Base-by-base conservation (phyloP, 64 coral and sea anemone species). In the Montipora sp. region DNA sequence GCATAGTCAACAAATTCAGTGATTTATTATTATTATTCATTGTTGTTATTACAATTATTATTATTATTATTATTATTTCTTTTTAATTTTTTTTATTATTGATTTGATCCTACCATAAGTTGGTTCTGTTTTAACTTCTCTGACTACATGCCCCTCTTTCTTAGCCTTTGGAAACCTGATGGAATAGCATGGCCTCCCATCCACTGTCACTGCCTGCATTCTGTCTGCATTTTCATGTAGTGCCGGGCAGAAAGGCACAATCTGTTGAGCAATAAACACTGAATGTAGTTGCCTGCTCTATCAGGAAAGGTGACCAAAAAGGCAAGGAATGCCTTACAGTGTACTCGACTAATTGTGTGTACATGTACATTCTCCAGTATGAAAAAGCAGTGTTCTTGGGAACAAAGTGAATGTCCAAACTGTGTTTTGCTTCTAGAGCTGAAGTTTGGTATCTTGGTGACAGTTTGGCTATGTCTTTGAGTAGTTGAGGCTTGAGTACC, bases 201-300 rank as follows among this genome's bases (percentile, higher is more conserved):
- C 55, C n/a, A 59, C 78, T 65, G 59, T 76, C 10, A 90, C 88
- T 67, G 47, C 74, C 60, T 80, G 88, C 88, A 90, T 90, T 43
- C 88, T 80, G 19, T 90, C 88, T 45, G 88, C 71, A 90, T 90
- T 80, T 3, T 49, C 51, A 44, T 90, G 59, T 90, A 90, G 21
- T 80, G 88, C 9, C 79, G 46, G 10, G 88, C 88, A 76, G 88
- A 90, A 59, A 90, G 75, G 78, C 88, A 90, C 75, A 90, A 80
- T 66, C 88, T 90, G 15, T 55, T 7, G 51, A 7, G 51, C 5
- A 10, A 7, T 55, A 55, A 3, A 59, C 7, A 77, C 13, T 15
- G 11, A 24, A 12, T 46, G 2, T n/a, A 77, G 22, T 43, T 0
- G 5, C 23, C 5, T 77, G 13, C 6, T 3, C 6, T 8, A 77